Evolutionary conservation across 2,888 invertebrate genomes (phyloP), one percentile per base, ranked within the genome.

Genomic region (Lobophora halterata): DNA sequence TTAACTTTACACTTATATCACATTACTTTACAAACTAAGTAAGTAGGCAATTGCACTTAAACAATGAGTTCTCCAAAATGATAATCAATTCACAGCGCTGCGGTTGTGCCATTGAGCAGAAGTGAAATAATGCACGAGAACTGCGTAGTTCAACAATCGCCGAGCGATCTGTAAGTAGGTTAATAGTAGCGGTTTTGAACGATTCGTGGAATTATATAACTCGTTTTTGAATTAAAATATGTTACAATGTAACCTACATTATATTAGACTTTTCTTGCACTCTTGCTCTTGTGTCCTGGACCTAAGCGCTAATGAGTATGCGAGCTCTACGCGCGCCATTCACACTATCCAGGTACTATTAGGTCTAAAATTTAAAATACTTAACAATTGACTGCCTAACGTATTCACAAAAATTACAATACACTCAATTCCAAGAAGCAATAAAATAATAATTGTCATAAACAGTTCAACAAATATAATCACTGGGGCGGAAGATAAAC

Each of bases 1-100:
- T 53, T 57, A 60, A 53, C 48, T 47, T 49, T 56, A 21, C 57
- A 64, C 65, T 41, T 65, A 69, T 68, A 71, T 71, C 71, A 71
- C 72, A 70, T 61, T 60, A 64, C 57, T 60, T 52, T 44, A 52
- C 42, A 31, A 52, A 50, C 46, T 45, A 50, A 33, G n/a, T 26
- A 43, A 30, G 11, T 39, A 43, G 34, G 12, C 28, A 34, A 46
- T 36, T 38, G 41, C 39, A 46, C 36, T 40, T 38, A 44, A 34
- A 25, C 37, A 33, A 16, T 26, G 16, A 33, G 30, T 40, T 26
- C 25, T 18, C 33, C 32, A 9, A 30, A 41, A 44, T 46, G 40
- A 54, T 50, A 58, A 56, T 41, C 32, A 40, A 50, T 36, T 65
- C 65, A 66, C 65, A 66, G 63, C 67, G 64, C 53, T 19, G 18